Evolutionary conservation across 2,888 invertebrate genomes (phyloP), one percentile per base, ranked within the genome.

Genomic region (Camponotus fellah): DNA sequence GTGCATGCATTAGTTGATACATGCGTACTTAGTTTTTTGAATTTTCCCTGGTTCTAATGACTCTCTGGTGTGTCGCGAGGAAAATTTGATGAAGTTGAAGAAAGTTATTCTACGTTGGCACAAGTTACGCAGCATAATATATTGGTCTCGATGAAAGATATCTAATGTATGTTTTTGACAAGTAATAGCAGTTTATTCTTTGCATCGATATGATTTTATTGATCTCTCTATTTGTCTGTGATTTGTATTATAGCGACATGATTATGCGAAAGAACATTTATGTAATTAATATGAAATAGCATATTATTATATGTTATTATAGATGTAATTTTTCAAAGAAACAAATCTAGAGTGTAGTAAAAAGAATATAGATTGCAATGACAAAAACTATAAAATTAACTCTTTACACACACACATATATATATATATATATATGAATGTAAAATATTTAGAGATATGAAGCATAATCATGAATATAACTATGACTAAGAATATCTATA

Each of bases 221-320:
- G 5, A 14, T 14, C 21, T 9, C 14, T 12, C 9, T 46, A 46
- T 46, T 46, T 58, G 21, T 26, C 17, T 76, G 53, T 12, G 43
- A 49, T 68, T 68, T 37, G n/a, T 17, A 37, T 14, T 17, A 17
- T n/a, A 37, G n/a, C 3, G 37, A 17, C 3, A 3, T 76, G 53
- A 76, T 40, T 75, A 32, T n/a, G 34, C 26, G 2, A 40, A 53
- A 53, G 17, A 68, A 26, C n/a, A 69, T 76, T 76, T 76, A 76
- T 69, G n/a, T 40, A 69, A 77, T 26, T 10, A 56, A 32, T 53
- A 56, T 72, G 14, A 72, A 26, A 77, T n/a, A 71, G 40, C 32
- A 0, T 6, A 14, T 17, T 34, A 37, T 14, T 40, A 34, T 32
- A 32, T 77, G 32, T 71, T 71, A n/a, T 71, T 71, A n/a, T 56